These are phyloP conservation scores for Orycteropus afer DNA, from an alignment of 2,113 vertebrate genomes.

Conservation along the genomic window DNA sequence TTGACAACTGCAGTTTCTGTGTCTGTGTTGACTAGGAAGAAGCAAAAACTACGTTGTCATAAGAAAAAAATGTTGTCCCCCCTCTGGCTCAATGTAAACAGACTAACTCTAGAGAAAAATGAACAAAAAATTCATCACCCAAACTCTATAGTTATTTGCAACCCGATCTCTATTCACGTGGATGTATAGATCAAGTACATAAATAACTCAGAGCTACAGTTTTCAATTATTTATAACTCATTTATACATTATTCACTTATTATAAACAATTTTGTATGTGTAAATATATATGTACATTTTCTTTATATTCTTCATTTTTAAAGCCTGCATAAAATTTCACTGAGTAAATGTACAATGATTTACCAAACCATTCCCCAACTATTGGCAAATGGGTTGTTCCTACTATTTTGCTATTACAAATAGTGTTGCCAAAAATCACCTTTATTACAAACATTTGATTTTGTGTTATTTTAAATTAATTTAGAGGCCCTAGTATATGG, in stretches of 20 bases:
- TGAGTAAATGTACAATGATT: background rate
- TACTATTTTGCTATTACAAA: slow-evolving; percentile 19
- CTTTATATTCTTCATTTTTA: slow-evolving; percentile 5
- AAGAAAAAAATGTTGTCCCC: background rate
- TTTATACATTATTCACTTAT: too few relatives aligned
- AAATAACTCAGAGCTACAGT: background rate
- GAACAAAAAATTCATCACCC: background rate
- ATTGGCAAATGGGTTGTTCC: background rate
- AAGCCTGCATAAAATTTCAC: background rate
- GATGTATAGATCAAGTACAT: background rate
- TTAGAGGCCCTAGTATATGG: slow-evolving; percentile 39
- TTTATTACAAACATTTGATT: background rate
- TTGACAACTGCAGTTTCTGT: slow-evolving; percentile 98
- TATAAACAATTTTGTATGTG: background rate
- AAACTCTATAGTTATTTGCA: background rate
- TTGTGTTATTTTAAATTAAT: slow-evolving; percentile 48
- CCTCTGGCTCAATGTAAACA: background rate
- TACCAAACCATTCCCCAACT: background rate
- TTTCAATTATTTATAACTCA: too few relatives aligned
- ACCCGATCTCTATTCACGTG: background rate
- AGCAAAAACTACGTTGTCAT: slow-evolving; percentile 55
- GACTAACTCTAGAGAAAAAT: background rate
- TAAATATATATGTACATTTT: background rate
- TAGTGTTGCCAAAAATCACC: background rate
- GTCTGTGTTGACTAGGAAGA: slow-evolving; percentile 93